Base-by-base conservation (phyloP, 2,113 vertebrate genomes). In the Pollachius pollachius region DNA sequence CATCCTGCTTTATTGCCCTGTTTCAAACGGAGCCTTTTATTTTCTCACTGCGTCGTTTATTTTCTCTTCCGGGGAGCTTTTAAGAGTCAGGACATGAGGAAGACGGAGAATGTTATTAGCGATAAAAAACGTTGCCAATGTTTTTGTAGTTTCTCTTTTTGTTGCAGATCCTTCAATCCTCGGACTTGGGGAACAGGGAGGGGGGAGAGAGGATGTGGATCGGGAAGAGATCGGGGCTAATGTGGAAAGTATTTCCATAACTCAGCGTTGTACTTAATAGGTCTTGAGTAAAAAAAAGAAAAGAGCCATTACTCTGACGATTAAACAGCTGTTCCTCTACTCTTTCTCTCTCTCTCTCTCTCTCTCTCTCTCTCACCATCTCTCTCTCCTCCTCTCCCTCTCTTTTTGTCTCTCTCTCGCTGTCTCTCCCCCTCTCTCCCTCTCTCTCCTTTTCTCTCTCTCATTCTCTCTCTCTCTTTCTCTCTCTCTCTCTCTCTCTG, bases 341-440 rank as follows among this genome's bases (percentile, higher is more conserved):
- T n/a, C 15, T 56, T 15, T 56, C 54, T 56, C 54, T 69, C 63
- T 63, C 30, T 67, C 19, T 54, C 21, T 41, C 37, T 41, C 37
- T 41, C 37, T 41, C 37, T 41, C 37, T 41, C 4, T 21, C 7
- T 52, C 37, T 58, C n/a, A 34, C 25, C 34, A 16, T 72, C 21
- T 21, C 21, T 17, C 19, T 4, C 27, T 58, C 18, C 57, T 11
- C 6, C 37, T 27, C 27, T 27, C 27, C 27, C 27, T 4, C 27
- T 27, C 27, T 27, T 27, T n/a, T n/a, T n/a, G n/a, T n/a, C n/a
- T n/a, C n/a, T n/a, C n/a, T n/a, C n/a, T n/a, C n/a, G n/a, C n/a
- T n/a, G n/a, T n/a, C n/a, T n/a, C n/a, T n/a, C n/a, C n/a, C n/a
- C n/a, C n/a, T n/a, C n/a, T n/a, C n/a, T n/a, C n/a, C n/a, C n/a